Evolutionary conservation across 2,888 invertebrate genomes (phyloP).

Genomic region (Microchrysa polita): DNA sequence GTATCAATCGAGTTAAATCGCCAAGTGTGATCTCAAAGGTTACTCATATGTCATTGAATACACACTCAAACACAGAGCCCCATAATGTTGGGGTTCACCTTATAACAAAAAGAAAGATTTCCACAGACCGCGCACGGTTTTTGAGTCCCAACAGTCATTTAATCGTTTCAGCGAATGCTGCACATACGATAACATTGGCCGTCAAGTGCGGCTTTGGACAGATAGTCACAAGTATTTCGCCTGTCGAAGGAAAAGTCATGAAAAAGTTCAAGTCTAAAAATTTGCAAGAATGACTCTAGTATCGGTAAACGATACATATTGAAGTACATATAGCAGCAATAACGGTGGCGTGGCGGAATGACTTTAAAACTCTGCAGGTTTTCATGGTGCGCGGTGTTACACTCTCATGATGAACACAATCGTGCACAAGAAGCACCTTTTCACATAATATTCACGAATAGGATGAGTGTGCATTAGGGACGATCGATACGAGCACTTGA

Average conservation of each 20-base stretch:
- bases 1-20: constrained; percentile 41
- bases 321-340: too few species aligned
- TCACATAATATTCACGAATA: constrained; percentile 38
- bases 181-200: constrained; percentile 37
- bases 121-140: constrained; percentile 27
- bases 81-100: constrained; percentile 29
- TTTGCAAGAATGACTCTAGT: constrained; percentile 37
- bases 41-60: constrained; percentile 41
- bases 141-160: constrained; percentile 41
- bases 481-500: constrained; percentile 35
- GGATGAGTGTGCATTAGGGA: constrained; percentile 39
- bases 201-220: constrained; percentile 40
- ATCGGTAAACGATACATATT: not conserved
- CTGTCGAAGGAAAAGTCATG: constrained; percentile 33
- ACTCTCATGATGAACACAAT: constrained; percentile 35
- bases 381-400: constrained; percentile 12
- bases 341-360: constrained; percentile 10
- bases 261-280: constrained; percentile 30
- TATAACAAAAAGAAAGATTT: too few species aligned
- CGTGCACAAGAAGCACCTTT: constrained; percentile 39
- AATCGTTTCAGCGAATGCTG: constrained; percentile 25
- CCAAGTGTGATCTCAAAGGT: constrained; percentile 43
- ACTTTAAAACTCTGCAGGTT: constrained; percentile 10
- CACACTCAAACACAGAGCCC: constrained; percentile 12
- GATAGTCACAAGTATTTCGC: constrained; percentile 11